phyloP scores from a whole-genome alignment of 2,113 vertebrate genomes.

The Speoplatyrhinus poulsoni region DNA sequence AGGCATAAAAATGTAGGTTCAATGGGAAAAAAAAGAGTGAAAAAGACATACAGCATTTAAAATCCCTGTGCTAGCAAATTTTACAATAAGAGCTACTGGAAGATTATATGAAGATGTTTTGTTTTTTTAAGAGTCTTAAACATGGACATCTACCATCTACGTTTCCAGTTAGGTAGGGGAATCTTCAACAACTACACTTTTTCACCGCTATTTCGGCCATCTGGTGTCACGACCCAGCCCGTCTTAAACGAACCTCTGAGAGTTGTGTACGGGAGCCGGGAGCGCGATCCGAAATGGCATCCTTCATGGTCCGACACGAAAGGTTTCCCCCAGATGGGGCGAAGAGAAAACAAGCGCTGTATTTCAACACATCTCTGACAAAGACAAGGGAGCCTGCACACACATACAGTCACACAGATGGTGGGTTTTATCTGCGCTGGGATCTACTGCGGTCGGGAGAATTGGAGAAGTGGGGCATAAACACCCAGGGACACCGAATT shows the following conservation, averaged over 20 bases:
- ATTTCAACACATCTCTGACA: constrained; percentile 58
- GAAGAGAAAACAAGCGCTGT: constrained; percentile 28
- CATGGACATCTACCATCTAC: constrained; percentile 10
- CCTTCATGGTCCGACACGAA: constrained; percentile 34
- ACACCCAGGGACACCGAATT: constrained; percentile 56
- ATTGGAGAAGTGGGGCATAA: constrained; percentile 54
- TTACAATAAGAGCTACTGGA: constrained; percentile 2
- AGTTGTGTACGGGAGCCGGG: constrained; percentile 30
- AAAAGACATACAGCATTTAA: not conserved
- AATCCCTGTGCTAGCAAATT: not conserved
- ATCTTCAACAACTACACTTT: constrained; percentile 5
- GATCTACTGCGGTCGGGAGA: constrained; percentile 56
- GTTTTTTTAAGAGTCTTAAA: not conserved
- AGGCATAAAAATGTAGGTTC: not conserved
- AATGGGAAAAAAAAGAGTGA: not conserved
- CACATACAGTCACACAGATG: not conserved
- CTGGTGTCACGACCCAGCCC: constrained; percentile 23
- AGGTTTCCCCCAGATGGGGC: constrained; percentile 56
- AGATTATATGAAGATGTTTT: not conserved
- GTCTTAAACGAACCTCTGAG: constrained; percentile 29
- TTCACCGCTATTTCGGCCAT: constrained; percentile 31
- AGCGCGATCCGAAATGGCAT: constrained; percentile 29
- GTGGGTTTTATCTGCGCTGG: constrained; percentile 46
- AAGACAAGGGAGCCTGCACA: constrained; percentile 44
- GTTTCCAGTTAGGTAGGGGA: constrained; percentile 21